Evolutionary conservation across 2,888 invertebrate genomes (phyloP), one percentile per base, ranked within the genome.

Genomic region (Metalampra italica): DNA sequence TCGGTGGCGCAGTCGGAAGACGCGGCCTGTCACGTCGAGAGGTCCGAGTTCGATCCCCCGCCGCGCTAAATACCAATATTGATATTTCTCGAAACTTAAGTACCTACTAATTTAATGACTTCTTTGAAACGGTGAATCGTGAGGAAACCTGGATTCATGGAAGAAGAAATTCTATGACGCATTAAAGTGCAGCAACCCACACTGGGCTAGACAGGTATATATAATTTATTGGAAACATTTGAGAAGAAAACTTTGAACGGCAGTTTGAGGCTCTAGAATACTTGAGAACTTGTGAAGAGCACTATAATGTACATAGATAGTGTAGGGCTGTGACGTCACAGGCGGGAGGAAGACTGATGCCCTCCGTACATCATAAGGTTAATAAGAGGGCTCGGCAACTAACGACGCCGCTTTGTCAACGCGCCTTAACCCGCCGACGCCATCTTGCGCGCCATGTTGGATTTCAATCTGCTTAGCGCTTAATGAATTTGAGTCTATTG

Each of bases 401-500:
- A 90, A 90, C 90, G 90, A 87, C 75, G 71, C 51, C 87, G 85
- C 90, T 90, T 90, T 90, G 90, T 90, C 90, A 90, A 81, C 84
- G 82, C 80, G 88, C 82, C 82, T 87, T 82, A 86, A 78, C 78
- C 75, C 76, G 67, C 74, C 67, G 66, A 52, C 82, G 84, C 86
- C 87, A 83, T 85, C 83, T 86, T 86, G 82, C 60, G 60, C 72
- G 85, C 87, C 87, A 87, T 87, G 74, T 85, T 86, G 87, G 81
- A 80, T 86, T 85, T 82, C 87, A 88, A 88, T 88, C 88, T 88
- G 83, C 86, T 89, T 89, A 89, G 78, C 78, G 79, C 85, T 78
- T 88, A 89, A 89, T 89, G 88, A 89, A 88, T 88, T 88, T 84
- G 85, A 85, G 76, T 81, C 82, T 89, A 89, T 89, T 87, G 88